Conservation (phyloP, 2,888 invertebrate genomes). For the Amblyjoppa fuscipennis region DNA sequence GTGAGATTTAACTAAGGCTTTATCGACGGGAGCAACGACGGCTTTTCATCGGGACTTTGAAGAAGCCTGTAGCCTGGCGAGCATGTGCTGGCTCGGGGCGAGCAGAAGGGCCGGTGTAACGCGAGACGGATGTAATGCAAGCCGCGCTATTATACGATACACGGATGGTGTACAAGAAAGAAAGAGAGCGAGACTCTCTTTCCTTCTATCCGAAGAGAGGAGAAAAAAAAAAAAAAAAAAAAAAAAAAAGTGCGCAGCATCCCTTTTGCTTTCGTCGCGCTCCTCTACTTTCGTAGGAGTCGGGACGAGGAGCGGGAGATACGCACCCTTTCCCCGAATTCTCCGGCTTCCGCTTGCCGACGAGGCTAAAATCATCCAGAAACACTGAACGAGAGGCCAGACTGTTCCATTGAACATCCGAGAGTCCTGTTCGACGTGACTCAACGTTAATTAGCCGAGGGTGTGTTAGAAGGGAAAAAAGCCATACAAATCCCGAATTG, state of each 20-base stretch:
- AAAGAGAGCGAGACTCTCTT: slow-evolving; percentile 45
- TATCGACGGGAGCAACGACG: slow-evolving; percentile 44
- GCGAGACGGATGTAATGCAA: slow-evolving; percentile 84
- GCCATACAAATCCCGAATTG: neutral
- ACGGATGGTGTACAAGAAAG: slow-evolving; percentile 72
- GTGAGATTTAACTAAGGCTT: neutral
- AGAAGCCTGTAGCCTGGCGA: slow-evolving; percentile 71
- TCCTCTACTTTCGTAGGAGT: slow-evolving; percentile 56
- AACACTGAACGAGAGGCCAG: neutral
- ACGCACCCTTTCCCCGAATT: slow-evolving; percentile 41
- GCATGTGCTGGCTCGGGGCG: slow-evolving; percentile 63
- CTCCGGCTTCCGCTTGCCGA: slow-evolving; percentile 34
- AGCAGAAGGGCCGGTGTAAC: slow-evolving; percentile 76
- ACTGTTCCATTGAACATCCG: neutral
- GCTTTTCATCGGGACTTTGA: slow-evolving; percentile 72
- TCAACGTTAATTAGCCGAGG: slow-evolving; percentile 27
- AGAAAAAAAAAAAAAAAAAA: neutral
- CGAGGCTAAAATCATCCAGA: slow-evolving; percentile 39
- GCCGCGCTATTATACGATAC: slow-evolving; percentile 83
- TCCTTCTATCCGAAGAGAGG: slow-evolving; percentile 1
- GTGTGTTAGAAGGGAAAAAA: neutral
- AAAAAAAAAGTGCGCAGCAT: slow-evolving; percentile 77
- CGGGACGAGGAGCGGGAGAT: slow-evolving; percentile 1
- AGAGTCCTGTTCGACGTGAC: neutral
- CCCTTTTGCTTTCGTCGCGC: slow-evolving; percentile 72